These are phyloP conservation scores for Phymatocera aterrima DNA, from an alignment of 2,888 invertebrate genomes.

Conservation along the genomic window DNA sequence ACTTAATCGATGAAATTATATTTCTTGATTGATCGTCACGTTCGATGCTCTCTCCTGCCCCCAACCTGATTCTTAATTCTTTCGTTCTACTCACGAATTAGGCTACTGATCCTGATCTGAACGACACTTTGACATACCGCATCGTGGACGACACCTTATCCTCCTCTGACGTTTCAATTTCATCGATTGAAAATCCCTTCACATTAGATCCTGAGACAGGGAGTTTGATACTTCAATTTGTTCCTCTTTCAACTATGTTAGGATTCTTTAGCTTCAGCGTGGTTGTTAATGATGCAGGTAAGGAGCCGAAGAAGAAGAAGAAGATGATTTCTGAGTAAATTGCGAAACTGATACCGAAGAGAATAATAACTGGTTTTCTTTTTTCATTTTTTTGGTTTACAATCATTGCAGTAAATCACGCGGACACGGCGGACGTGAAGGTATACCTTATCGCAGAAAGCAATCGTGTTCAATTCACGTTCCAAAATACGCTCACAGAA, in stretches of 20 bases:
- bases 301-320: not conserved
- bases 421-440: slow-evolving; percentile 75
- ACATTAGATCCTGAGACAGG: slow-evolving; percentile 73
- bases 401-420: slow-evolving; percentile 70
- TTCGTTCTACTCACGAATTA: slow-evolving; percentile 59
- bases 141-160: slow-evolving; percentile 65
- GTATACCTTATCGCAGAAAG: slow-evolving; percentile 78
- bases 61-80: slow-evolving; percentile 5
- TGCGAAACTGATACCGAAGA: too few relatives aligned
- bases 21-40: not conserved
- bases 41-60: not conserved
- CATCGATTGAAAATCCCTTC: slow-evolving; percentile 72
- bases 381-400: too few relatives aligned
- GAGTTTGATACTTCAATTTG: slow-evolving; percentile 76
- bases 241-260: slow-evolving; percentile 77
- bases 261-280: slow-evolving; percentile 80
- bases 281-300: slow-evolving; percentile 77
- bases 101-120: slow-evolving; percentile 78
- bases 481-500: slow-evolving; percentile 75
- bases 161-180: slow-evolving; percentile 73
- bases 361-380: too few relatives aligned
- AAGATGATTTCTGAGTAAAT: too few relatives aligned
- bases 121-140: slow-evolving; percentile 73
- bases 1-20: too few relatives aligned
- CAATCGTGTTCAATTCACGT: slow-evolving; percentile 78